Base-by-base conservation (phyloP, 2,888 invertebrate genomes). In the Neoaliturus tenellus region DNA sequence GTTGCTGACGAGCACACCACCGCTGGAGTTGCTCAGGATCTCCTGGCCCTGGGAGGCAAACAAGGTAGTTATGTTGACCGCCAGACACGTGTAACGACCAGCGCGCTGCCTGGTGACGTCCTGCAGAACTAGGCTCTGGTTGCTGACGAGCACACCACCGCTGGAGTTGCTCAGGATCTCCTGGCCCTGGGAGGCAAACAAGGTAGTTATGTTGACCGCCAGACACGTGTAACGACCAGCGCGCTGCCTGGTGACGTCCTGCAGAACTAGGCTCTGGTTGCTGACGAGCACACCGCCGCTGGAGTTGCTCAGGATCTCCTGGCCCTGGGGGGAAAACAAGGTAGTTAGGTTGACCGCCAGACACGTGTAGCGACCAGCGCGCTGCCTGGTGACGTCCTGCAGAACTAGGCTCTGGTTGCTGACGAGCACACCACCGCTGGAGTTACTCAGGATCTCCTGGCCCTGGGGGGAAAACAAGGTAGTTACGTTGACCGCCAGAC, bases 351-450 rank as follows among this genome's bases (percentile, higher is more conserved):
- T 98, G 89, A 94, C 95, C 58, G 97, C 97, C 55, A 96, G 94
- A 89, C 98, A 98, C 88, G 96, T 96, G 91, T 98, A 98, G 89
- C 95, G 93, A 0, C 97, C 97, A 0, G 96, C 94, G 78, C 95
- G 92, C 55, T 93, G 92, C 84, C 96, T 93, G 86, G 94, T 94
- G 86, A 97, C 96, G 87, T 94, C 95, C 91, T 97, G 97, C 88
- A 98, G 93, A 17, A 97, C 97, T 84, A 98, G 91, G 89, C 96
- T 97, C 91, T 97, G 97, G 91, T 97, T 97, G 90, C 96, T 97
- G 90, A 96, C 96, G 87, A 97, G 96, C 82, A 96, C 94, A 51
- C 97, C 97, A 5, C 94, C 93, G 83, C 94, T 94, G 1, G 94
- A 92, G 89, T 97, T 97, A 91, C 96, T 96, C 89, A 94, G 94